A percentile compares a stretch with the other conserved stretches of the same genome.
phyloP scores from a whole-genome alignment of 2,113 vertebrate species.

The Catagonus wagneri region DNA sequence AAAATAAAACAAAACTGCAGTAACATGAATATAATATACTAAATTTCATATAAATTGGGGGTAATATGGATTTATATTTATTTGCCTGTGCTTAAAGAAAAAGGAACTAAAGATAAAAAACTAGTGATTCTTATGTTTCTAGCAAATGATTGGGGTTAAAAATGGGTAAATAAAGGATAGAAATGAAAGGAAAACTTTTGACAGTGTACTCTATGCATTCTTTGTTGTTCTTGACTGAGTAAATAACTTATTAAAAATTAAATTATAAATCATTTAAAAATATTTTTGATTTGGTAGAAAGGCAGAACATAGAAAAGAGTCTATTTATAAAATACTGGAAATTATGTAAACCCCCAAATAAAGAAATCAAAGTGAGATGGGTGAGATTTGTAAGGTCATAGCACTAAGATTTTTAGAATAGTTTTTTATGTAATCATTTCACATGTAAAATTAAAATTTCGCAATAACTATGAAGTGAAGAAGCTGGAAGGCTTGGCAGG shows the following conservation, averaged over 20 bases:
- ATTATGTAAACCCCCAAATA: not conserved
- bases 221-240: not conserved
- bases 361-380: not conserved
- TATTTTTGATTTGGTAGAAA: not conserved
- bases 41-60: not conserved
- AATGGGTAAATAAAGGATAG: not conserved
- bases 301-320: not conserved
- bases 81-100: not conserved
- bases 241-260: not conserved
- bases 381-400: not conserved
- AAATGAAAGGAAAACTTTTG: not conserved
- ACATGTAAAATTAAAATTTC: not conserved
- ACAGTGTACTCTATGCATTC: not conserved
- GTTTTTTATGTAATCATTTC: not conserved
- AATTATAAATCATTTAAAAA: not conserved
- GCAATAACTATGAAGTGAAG: not conserved
- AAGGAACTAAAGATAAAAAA: not conserved
- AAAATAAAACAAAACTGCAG: not conserved
- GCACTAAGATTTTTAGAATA: not conserved
- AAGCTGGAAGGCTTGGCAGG: not conserved
- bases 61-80: not conserved
- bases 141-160: not conserved
- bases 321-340: not conserved
- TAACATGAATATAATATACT: not conserved
- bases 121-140: not conserved